Conservation (phyloP, 2,797 vertebrate genomes). For the Salmo trutta region DNA sequence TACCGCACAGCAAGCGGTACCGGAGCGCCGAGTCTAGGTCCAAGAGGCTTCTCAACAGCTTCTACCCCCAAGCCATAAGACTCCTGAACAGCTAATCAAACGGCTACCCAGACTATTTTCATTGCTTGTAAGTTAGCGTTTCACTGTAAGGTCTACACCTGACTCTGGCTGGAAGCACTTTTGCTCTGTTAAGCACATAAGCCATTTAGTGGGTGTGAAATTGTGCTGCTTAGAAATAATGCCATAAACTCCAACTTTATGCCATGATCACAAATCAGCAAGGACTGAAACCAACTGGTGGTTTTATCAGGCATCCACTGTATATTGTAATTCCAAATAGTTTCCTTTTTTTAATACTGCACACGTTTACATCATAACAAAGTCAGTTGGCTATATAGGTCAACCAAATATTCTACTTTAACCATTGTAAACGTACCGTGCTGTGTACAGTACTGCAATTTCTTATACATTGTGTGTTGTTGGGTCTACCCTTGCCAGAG, state of each 20-base stretch:
- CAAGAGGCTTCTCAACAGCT: too few relatives aligned
- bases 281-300: background rate
- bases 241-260: slow-evolving; percentile 18
- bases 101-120: too few relatives aligned
- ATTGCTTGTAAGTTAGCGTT: slow-evolving; percentile 12
- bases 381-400: too few relatives aligned
- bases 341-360: background rate
- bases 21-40: too few relatives aligned
- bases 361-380: background rate
- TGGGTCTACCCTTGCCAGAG: too few relatives aligned
- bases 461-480: too few relatives aligned
- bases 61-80: too few relatives aligned
- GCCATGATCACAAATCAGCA: slow-evolving; percentile 8
- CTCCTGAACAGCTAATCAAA: too few relatives aligned
- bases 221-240: slow-evolving; percentile 28
- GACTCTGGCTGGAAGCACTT: slow-evolving; percentile 14
- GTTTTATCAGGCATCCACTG: background rate
- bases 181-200: slow-evolving; percentile 26
- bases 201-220: slow-evolving; percentile 26
- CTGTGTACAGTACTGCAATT: too few relatives aligned
- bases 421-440: too few relatives aligned
- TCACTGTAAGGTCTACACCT: slow-evolving; percentile 12
- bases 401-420: too few relatives aligned
- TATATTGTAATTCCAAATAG: background rate
- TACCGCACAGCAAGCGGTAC: too few relatives aligned